Evolutionary conservation across 2,797 vertebrate genomes (phyloP).

Genomic region (Cyprinella venusta): DNA sequence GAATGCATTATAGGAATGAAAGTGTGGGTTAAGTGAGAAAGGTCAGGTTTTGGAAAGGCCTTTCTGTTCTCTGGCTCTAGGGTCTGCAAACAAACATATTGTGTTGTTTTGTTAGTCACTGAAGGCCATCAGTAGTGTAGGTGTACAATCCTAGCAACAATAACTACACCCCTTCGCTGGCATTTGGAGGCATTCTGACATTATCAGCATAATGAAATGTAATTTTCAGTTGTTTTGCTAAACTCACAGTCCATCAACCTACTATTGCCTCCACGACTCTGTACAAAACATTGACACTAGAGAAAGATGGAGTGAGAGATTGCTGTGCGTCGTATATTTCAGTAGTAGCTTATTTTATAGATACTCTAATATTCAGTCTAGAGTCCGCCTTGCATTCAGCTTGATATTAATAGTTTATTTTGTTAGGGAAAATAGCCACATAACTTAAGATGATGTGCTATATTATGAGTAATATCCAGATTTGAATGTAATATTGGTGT

Average conservation of each 20-base stretch:
- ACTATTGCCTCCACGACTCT: constrained; percentile 21
- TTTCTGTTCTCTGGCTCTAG: constrained; percentile 8
- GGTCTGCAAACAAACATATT: not conserved
- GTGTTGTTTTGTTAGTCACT: constrained; percentile 34
- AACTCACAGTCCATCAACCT: constrained; percentile 20
- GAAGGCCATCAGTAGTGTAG: constrained; percentile 28
- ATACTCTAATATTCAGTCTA: not conserved
- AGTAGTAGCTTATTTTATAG: not conserved
- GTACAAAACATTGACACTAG: not conserved
- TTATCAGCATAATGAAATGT: constrained; percentile 45
- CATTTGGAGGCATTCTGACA: constrained; percentile 33
- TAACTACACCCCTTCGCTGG: constrained; percentile 33
- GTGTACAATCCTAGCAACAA: constrained; percentile 24
- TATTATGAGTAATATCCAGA: not conserved
- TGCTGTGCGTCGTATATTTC: not conserved
- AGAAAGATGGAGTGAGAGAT: not conserved
- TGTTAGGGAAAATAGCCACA: not conserved
- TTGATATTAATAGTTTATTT: not conserved
- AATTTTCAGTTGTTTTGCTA: constrained; percentile 44
- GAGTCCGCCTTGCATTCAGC: not conserved
- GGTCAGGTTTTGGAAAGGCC: constrained; percentile 20
- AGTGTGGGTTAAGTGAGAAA: constrained; percentile 37
- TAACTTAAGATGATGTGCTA: not conserved
- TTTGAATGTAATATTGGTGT: not conserved
- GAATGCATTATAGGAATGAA: not conserved